These are phyloP conservation scores for Neodiprion virginianus DNA, from an alignment of 1,140 invertebrate genomes.

Conservation along the genomic window DNA sequence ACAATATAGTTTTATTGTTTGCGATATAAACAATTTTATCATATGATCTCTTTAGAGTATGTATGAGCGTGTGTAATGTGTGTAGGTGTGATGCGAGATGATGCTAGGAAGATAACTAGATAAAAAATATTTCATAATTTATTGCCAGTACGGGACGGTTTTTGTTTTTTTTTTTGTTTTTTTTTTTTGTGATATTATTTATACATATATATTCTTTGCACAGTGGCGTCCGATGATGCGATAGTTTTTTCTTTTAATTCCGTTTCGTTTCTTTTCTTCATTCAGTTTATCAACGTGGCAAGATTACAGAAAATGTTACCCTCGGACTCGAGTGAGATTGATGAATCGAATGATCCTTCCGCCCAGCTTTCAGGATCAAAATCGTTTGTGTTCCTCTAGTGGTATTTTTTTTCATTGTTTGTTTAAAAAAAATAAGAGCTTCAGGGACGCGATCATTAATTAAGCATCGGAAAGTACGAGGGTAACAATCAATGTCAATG, in stretches of 20 bases:
- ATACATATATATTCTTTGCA: neutral
- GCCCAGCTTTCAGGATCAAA: neutral
- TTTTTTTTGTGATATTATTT: neutral
- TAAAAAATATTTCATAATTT: slow-evolving; percentile 12
- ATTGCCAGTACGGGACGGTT: slow-evolving; percentile 37
- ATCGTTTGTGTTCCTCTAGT: neutral
- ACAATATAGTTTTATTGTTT: slow-evolving; percentile 44
- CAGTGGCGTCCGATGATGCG: neutral
- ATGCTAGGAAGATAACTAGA: neutral
- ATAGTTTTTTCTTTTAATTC: neutral
- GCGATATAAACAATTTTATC: slow-evolving; percentile 32
- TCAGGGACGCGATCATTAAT: no score
- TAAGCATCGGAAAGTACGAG: neutral
- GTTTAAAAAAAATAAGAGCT: no score
- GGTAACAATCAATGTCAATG: neutral
- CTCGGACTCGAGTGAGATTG: no score
- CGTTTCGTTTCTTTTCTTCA: neutral
- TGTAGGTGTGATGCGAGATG: neutral
- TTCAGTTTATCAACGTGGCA: neutral
- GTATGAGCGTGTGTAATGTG: slow-evolving; percentile 39
- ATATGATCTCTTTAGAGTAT: slow-evolving; percentile 36
- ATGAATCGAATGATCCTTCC: neutral
- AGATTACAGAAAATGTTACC: neutral
- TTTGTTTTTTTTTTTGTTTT: neutral
- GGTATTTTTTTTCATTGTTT: no score